phyloP scores from a whole-genome alignment of 1,140 invertebrate genomes.

The Papilio xuthus region DNA sequence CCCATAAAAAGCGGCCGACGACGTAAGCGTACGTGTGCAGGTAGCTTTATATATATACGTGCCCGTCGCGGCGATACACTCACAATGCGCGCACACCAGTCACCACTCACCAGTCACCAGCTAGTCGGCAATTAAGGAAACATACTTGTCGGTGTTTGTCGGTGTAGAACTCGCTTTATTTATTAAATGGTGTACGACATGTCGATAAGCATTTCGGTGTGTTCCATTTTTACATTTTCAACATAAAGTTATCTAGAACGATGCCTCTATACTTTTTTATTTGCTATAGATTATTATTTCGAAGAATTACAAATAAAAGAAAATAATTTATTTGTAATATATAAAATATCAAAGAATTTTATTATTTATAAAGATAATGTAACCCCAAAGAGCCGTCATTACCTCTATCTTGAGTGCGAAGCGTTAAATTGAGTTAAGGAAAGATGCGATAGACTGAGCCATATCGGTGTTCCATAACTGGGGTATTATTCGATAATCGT shows the following conservation, averaged over 20 bases:
- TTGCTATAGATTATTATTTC: constrained; percentile 46
- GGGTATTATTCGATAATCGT: constrained; percentile 77
- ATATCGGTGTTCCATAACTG: constrained; percentile 56
- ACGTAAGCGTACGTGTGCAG: constrained; percentile 74
- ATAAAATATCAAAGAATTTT: background rate
- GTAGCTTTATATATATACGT: constrained; percentile 71
- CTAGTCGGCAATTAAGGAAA: constrained; percentile 57
- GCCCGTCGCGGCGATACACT: constrained; percentile 59
- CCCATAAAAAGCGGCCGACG: constrained; percentile 76
- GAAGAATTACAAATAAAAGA: constrained; percentile 49
- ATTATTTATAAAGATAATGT: background rate
- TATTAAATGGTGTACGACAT: constrained; percentile 41
- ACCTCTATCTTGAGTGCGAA: constrained; percentile 57
- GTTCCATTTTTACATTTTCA: constrained; percentile 49
- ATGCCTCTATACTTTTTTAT: background rate
- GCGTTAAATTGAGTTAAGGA: constrained; percentile 75
- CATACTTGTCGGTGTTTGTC: constrained; percentile 45
- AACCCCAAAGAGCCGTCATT: constrained; percentile 42
- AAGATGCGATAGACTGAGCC: constrained; percentile 55
- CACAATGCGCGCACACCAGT: constrained; percentile 37
- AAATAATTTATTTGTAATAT: constrained; percentile 39
- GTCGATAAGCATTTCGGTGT: constrained; percentile 41
- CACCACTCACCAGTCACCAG: constrained; percentile 39
- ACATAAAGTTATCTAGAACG: background rate
- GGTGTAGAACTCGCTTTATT: constrained; percentile 44